Evolutionary conservation across 2,113 vertebrate species (phyloP).

Genomic region (Notiomystis cincta): DNA sequence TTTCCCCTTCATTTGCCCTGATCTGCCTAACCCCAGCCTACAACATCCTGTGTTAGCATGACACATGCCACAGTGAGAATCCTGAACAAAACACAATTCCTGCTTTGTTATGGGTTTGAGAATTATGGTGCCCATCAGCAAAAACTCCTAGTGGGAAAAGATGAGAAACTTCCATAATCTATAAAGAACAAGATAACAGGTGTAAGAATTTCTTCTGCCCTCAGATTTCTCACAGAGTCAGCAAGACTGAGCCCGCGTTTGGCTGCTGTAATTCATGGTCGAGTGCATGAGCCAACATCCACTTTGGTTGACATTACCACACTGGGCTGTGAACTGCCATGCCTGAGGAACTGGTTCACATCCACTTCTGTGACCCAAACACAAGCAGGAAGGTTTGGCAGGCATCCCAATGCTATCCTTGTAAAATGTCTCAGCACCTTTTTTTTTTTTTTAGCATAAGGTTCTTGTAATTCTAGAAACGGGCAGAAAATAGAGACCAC

Average conservation of each 20-base stretch:
- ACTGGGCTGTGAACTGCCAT: rapidly evolving
- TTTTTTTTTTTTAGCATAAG: neutral
- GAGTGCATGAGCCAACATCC: neutral
- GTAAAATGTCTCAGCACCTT: neutral
- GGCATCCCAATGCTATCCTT: neutral
- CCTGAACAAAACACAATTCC: neutral
- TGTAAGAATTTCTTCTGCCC: neutral
- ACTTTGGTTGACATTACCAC: neutral
- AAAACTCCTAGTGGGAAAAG: neutral
- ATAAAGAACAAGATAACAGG: neutral
- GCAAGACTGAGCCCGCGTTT: neutral
- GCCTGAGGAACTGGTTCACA: neutral
- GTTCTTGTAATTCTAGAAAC: neutral
- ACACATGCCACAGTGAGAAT: rapidly evolving
- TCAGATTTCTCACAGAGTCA: conserved; percentile 8
- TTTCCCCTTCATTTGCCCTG: neutral
- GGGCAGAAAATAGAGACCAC: neutral
- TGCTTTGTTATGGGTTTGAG: neutral
- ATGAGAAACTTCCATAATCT: neutral
- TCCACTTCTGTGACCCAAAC: neutral
- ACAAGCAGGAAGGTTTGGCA: neutral
- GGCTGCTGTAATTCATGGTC: neutral
- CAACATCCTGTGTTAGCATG: neutral
- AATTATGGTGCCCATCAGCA: neutral
- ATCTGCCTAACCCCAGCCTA: neutral